Conservation (phyloP, 2,888 invertebrate species). For the Lamproptera curius region DNA sequence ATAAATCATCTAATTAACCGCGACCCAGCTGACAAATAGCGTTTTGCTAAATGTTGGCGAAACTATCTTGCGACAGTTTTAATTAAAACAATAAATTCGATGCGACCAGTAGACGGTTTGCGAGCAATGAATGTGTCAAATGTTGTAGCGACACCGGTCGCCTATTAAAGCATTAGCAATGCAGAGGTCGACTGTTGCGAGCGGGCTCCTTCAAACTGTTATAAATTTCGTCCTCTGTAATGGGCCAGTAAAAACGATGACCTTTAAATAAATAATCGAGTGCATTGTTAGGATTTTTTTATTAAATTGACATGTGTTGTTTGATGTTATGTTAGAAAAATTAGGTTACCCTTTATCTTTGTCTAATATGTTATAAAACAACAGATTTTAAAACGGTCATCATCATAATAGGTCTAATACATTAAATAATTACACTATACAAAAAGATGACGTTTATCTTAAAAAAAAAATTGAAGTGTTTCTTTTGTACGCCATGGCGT, state of each 20-base stretch:
- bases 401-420: too few relatives aligned
- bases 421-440: too few relatives aligned
- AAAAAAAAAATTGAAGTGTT: too few relatives aligned
- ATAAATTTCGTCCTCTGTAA: conserved; percentile 51
- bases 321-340: too few relatives aligned
- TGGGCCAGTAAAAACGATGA: conserved; percentile 38
- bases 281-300: too few relatives aligned
- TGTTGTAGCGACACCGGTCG: conserved; percentile 40
- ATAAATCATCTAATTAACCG: conserved; percentile 10
- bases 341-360: too few relatives aligned
- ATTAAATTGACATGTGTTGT: too few relatives aligned
- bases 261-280: background rate
- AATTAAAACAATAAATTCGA: conserved; percentile 41
- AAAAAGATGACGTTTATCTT: too few relatives aligned
- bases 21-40: conserved; percentile 3
- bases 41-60: conserved; percentile 22
- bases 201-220: conserved; percentile 54
- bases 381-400: too few relatives aligned
- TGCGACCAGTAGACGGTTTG: conserved; percentile 28
- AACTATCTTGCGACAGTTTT: conserved; percentile 34
- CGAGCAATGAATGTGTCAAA: conserved; percentile 32
- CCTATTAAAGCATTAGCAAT: conserved; percentile 46
- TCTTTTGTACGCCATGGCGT: too few relatives aligned
- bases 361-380: too few relatives aligned
- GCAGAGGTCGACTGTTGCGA: conserved; percentile 55